phyloP scores from a whole-genome alignment of 2,888 invertebrate species.

The Ophonus ardosiacus region DNA sequence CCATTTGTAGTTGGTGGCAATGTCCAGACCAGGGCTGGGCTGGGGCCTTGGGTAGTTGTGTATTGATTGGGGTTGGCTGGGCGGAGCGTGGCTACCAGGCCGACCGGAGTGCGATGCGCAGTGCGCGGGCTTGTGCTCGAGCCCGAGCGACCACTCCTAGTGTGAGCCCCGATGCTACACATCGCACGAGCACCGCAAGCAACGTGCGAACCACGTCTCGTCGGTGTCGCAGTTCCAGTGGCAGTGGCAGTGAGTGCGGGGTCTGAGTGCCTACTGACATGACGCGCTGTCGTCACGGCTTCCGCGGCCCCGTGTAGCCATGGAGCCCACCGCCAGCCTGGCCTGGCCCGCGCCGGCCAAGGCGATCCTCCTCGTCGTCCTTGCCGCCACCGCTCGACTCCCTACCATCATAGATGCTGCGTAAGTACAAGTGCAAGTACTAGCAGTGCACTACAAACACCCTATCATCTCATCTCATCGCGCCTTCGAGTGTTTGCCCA shows the following conservation, averaged over 20 bases:
- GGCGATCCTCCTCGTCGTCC: conserved; percentile 45
- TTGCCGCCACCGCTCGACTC: conserved; percentile 65
- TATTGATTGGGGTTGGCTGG: conserved; percentile 48
- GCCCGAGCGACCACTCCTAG: conserved; percentile 75
- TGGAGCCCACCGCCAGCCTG: conserved; percentile 72
- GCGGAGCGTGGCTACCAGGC: conserved; percentile 62
- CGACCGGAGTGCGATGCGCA: conserved; percentile 74
- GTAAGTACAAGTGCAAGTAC: conserved; percentile 77
- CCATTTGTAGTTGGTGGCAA: conserved; percentile 15
- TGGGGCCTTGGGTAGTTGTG: background rate
- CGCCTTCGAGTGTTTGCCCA: conserved; percentile 48
- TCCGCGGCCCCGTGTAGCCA: conserved; percentile 74
- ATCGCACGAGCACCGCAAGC: conserved; percentile 73
- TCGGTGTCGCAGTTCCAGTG: conserved; percentile 63
- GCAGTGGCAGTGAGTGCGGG: conserved; percentile 69
- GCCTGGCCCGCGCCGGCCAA: conserved; percentile 79
- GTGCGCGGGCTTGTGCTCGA: conserved; percentile 70
- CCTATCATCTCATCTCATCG: background rate
- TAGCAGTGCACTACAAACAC: background rate
- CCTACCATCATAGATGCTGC: conserved; percentile 75
- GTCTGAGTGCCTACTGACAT: conserved; percentile 76
- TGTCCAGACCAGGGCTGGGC: conserved; percentile 66
- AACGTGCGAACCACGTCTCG: conserved; percentile 76
- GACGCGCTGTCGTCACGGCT: conserved; percentile 72
- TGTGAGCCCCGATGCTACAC: conserved; percentile 70